Base-by-base conservation (phyloP, 2,797 vertebrate species). In the Melanotaenia trifasciata region DNA sequence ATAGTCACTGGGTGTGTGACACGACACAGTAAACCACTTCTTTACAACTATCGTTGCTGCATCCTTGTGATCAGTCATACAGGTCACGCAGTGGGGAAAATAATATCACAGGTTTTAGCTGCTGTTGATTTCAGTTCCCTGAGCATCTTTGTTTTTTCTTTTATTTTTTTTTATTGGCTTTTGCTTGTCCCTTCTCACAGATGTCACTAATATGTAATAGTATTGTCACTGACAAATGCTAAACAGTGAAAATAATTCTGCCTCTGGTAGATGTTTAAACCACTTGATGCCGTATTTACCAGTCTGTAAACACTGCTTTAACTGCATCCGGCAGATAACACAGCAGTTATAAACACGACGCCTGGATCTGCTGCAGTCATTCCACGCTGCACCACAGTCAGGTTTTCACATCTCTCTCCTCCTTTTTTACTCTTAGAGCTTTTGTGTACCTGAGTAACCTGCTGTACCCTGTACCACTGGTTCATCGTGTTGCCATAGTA, bases 401-500 rank as follows among this genome's bases (percentile, higher is more conserved):
- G 56, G 16, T 64, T 81, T 67, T 88, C 51, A 76, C 3, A 1
- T 58, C 59, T 81, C 13, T 72, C 59, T 53, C 28, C 28, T 35
- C 22, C 20, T 74, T 43, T 43, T 72, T 58, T 69, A 1, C 71
- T 68, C 76, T 56, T 89, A 99, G 98, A 90, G 98, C 98, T 0
- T 99, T 99, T 62, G 98, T 99, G 50, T 99, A 99, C 94, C 94
- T 99, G 92, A 99, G 98, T 93, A 99, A 99, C 83, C 95, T 99
- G 78, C 95, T 99, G 45, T 99, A 99, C 87, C 97, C 97, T 0
- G 97, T 99, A 54, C 97, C 98, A 18, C 94, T 99, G 86, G 97
- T 99, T 82, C 98, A 99, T 89, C 95, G 96, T 65, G 97, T 97
- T 80, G 98, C 98, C 75, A 91, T 99, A 76, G 97, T 99, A 84